phyloP scores from a whole-genome alignment of 2,888 invertebrate species.

The Urechis unicinctus region DNA sequence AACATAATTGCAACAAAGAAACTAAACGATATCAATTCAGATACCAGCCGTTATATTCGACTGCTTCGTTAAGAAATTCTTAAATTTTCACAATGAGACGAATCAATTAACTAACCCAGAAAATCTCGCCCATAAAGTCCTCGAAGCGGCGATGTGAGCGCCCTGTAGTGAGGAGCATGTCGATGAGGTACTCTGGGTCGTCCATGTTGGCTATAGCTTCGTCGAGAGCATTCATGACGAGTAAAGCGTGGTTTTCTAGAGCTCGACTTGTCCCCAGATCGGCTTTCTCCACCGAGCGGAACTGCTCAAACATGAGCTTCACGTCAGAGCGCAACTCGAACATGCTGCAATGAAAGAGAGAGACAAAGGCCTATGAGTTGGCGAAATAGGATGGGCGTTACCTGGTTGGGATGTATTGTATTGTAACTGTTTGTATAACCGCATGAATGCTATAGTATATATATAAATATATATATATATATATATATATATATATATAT shows the following conservation, averaged over 20 bases:
- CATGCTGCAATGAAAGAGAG: slow-evolving; percentile 63
- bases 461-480: too few relatives aligned
- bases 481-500: not conserved
- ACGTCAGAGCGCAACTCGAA: slow-evolving; percentile 80
- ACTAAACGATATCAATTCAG: too few relatives aligned
- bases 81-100: not conserved
- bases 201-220: slow-evolving; percentile 81
- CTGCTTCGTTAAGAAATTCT: not conserved
- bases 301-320: slow-evolving; percentile 57
- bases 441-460: too few relatives aligned
- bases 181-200: slow-evolving; percentile 75
- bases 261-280: slow-evolving; percentile 74
- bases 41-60: too few relatives aligned
- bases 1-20: too few relatives aligned
- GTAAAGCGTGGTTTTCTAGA: slow-evolving; percentile 77
- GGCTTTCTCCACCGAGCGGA: slow-evolving; percentile 71
- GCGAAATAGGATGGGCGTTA: too few relatives aligned
- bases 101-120: slow-evolving; percentile 63
- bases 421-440: too few relatives aligned
- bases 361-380: too few relatives aligned
- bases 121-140: slow-evolving; percentile 77
- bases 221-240: slow-evolving; percentile 78
- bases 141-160: slow-evolving; percentile 77
- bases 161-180: slow-evolving; percentile 75
- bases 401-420: too few relatives aligned